These are phyloP conservation scores for Sinocyclocheilus anshuiensis DNA, from an alignment of 2,113 vertebrate species.

Conservation along the genomic window DNA sequence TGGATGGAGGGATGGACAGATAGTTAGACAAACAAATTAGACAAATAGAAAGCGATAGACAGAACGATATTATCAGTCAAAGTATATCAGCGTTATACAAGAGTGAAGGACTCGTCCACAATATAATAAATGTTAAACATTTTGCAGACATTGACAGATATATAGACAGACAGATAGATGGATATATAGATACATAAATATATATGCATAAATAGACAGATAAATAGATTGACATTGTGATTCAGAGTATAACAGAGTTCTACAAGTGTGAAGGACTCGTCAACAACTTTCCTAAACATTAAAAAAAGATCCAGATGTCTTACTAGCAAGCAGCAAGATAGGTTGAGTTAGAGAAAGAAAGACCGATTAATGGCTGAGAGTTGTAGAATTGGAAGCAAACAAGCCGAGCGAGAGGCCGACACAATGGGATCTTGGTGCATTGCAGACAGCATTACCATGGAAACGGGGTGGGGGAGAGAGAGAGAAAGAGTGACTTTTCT, in stretches of 20 bases:
- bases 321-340: not conserved
- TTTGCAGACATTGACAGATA: no score
- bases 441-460: constrained; percentile 86
- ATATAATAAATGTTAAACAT: no score
- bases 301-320: not conserved
- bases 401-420: constrained; percentile 61
- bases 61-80: no score
- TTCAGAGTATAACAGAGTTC: not conserved
- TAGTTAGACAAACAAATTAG: not conserved
- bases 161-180: not conserved
- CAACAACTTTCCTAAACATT: not conserved
- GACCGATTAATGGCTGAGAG: constrained; percentile 38
- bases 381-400: constrained; percentile 43
- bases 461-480: constrained; percentile 73
- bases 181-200: not conserved
- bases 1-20: not conserved
- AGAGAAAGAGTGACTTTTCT: constrained; percentile 43
- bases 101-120: no score
- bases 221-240: no score
- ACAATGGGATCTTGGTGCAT: constrained; percentile 80
- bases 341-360: not conserved
- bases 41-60: no score
- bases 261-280: not conserved
- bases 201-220: no score
- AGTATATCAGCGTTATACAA: no score